These are phyloP conservation scores for Anorthoa munda DNA, from an alignment of 2,888 invertebrate genomes.

Conservation along the genomic window DNA sequence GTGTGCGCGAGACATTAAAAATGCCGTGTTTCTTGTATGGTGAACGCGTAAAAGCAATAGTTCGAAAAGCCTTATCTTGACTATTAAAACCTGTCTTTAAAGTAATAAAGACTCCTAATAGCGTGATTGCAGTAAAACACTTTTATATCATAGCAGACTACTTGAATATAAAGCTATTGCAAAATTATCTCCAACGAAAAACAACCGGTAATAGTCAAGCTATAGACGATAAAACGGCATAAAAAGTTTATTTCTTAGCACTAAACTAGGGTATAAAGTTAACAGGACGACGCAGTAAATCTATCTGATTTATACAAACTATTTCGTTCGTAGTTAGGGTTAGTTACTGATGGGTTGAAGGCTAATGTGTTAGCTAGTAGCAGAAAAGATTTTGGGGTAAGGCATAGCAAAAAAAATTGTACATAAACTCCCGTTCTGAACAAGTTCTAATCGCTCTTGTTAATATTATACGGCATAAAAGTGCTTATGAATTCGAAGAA, in stretches of 20 bases:
- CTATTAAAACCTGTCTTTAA: too few relatives aligned
- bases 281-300: conserved; percentile 35
- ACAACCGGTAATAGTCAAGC: neutral
- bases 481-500: too few relatives aligned
- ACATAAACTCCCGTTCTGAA: too few relatives aligned
- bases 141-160: neutral
- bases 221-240: conserved; percentile 27
- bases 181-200: neutral
- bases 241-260: conserved; percentile 31
- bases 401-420: neutral
- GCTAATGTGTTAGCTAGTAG: conserved; percentile 3
- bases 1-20: too few relatives aligned
- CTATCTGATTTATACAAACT: conserved; percentile 37
- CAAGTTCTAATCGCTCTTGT: too few relatives aligned
- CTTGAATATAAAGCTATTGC: neutral
- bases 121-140: too few relatives aligned
- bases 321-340: conserved; percentile 11
- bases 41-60: too few relatives aligned
- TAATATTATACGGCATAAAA: too few relatives aligned
- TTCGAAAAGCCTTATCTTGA: too few relatives aligned
- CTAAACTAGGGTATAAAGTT: conserved; percentile 45
- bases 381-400: too few relatives aligned
- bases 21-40: too few relatives aligned
- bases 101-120: too few relatives aligned
- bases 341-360: conserved; percentile 30